phyloP scores from a whole-genome alignment of 1,140 invertebrate genomes.

The Atta colombica region DNA sequence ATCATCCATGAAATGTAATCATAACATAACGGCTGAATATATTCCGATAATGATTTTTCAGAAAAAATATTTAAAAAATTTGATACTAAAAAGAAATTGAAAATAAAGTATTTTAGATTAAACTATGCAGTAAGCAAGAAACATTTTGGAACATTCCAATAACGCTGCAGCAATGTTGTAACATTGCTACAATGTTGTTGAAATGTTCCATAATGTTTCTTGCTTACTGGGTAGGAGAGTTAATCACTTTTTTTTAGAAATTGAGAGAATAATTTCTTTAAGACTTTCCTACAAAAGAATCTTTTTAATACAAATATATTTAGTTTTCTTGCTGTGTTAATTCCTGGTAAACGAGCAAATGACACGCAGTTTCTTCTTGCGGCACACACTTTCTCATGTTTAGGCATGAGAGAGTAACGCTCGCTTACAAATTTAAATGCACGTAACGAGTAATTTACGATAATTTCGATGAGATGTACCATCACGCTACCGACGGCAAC shows the following conservation, averaged over 20 bases:
- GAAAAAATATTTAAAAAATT: neutral
- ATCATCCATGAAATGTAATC: neutral
- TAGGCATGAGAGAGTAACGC: neutral
- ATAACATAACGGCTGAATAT: neutral
- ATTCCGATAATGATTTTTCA: neutral
- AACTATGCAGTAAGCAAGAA: too few relatives aligned
- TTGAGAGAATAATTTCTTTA: neutral
- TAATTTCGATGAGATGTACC: conserved; percentile 63
- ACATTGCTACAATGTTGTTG: too few relatives aligned
- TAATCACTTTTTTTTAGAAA: neutral
- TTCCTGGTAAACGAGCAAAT: neutral
- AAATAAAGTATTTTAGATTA: neutral
- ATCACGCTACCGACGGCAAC: conserved; percentile 27
- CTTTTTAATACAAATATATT: neutral
- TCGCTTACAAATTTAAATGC: conserved; percentile 46
- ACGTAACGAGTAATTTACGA: conserved; percentile 64
- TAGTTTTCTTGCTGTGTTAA: neutral
- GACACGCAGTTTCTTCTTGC: neutral
- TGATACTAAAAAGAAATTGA: neutral
- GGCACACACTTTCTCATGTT: conserved; percentile 20
- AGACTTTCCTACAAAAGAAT: neutral
- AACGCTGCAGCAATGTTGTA: too few relatives aligned
- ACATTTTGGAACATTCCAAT: too few relatives aligned
- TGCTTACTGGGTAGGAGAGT: too few relatives aligned
- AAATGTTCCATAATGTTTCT: too few relatives aligned